phyloP scores from a whole-genome alignment of 2,888 invertebrate species.

The Dichetophora obliterata region DNA sequence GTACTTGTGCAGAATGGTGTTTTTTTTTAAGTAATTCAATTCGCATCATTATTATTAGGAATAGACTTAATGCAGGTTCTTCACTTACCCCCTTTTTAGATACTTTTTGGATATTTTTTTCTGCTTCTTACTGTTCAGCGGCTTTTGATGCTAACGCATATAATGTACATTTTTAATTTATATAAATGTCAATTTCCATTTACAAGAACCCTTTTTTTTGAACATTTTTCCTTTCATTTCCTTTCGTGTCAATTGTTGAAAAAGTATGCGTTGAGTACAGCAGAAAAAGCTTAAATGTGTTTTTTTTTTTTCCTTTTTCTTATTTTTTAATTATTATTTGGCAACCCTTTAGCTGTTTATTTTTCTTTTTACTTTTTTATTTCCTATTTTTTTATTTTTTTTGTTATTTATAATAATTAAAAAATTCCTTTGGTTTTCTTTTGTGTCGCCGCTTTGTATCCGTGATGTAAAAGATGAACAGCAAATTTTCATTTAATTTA shows the following conservation, averaged over 20 bases:
- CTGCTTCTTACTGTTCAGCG: not conserved
- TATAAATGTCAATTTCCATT: conserved; percentile 65
- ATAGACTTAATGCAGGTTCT: conserved; percentile 18
- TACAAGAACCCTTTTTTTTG: conserved; percentile 54
- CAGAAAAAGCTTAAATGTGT: too few species aligned
- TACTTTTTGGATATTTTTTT: not conserved
- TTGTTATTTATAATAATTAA: conserved; percentile 31
- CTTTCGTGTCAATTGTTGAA: conserved; percentile 24
- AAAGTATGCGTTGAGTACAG: not conserved
- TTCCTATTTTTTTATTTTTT: not conserved
- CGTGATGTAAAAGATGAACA: too few species aligned
- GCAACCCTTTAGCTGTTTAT: not conserved
- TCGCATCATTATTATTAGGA: conserved; percentile 45
- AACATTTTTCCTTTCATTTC: conserved; percentile 17
- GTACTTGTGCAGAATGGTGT: conserved; percentile 20
- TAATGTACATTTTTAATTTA: conserved; percentile 55
- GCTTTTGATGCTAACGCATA: conserved; percentile 7
- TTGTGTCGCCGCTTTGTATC: not conserved
- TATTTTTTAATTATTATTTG: conserved; percentile 22
- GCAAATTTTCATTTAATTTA: too few species aligned
- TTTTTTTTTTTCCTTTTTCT: not conserved
- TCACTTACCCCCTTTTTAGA: not conserved
- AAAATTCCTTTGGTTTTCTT: conserved; percentile 24
- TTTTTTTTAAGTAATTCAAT: conserved; percentile 45
- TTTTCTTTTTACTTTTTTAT: not conserved